Conservation (phyloP, 2,113 vertebrate species). For the Aegotheles bennettii region DNA sequence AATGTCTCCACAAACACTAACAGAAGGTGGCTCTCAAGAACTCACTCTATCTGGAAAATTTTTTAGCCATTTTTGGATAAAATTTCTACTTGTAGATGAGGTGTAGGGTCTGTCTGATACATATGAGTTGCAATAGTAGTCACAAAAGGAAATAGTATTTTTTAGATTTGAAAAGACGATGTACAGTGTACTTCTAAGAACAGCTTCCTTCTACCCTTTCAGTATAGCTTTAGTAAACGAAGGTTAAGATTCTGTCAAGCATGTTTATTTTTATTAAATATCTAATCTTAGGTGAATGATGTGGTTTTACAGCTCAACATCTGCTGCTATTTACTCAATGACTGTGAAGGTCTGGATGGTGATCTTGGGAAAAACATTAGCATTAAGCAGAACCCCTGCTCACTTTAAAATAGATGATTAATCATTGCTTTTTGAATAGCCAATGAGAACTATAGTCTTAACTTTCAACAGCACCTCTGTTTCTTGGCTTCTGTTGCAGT, state of each 20-base stretch:
- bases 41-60: not conserved
- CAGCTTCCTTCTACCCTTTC: not conserved
- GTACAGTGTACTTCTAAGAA: not conserved
- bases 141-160: not conserved
- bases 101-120: not conserved
- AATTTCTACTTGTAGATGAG: not conserved
- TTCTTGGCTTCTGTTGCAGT: not conserved
- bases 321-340: constrained; percentile 21
- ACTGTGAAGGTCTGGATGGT: constrained; percentile 17
- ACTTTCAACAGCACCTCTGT: not conserved
- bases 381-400: not conserved
- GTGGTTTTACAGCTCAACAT: not conserved
- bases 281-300: constrained; percentile 16
- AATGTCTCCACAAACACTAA: not conserved
- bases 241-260: not conserved
- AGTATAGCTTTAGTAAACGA: not conserved
- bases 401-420: not conserved
- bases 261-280: constrained; percentile 32
- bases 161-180: not conserved
- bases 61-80: not conserved
- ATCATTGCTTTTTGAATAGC: not conserved
- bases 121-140: not conserved
- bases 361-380: constrained; percentile 4
- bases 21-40: not conserved
- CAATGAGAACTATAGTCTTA: not conserved